phyloP scores from a whole-genome alignment of 2,797 vertebrate genomes.

The Leucoraja ocellata region DNA sequence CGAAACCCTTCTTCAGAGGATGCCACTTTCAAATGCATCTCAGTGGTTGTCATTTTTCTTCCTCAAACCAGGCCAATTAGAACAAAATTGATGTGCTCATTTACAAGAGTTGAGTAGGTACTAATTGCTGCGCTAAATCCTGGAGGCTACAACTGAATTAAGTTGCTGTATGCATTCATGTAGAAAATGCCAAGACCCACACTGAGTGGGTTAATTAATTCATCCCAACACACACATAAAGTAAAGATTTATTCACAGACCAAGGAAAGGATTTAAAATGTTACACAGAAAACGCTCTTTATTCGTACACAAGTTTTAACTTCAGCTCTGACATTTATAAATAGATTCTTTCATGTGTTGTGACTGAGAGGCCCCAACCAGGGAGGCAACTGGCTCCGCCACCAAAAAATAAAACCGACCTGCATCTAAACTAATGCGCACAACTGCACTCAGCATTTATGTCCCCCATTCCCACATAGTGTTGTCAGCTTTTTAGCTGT shows the following conservation, averaged over 20 bases:
- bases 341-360: slow-evolving; percentile 38
- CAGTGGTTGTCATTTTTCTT: neutral
- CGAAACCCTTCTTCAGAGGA: neutral
- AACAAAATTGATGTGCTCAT: neutral
- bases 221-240: slow-evolving; percentile 14
- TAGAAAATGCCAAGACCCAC: neutral
- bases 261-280: slow-evolving; percentile 14
- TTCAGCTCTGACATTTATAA: slow-evolving; percentile 35
- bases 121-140: neutral
- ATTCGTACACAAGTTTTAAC: slow-evolving; percentile 31
- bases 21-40: neutral
- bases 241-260: slow-evolving; percentile 37
- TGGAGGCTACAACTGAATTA: neutral
- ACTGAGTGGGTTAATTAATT: neutral
- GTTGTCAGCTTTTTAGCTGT: slow-evolving; percentile 28
- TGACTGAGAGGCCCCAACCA: slow-evolving; percentile 21
- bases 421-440: slow-evolving; percentile 34
- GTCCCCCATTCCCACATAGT: slow-evolving; percentile 33
- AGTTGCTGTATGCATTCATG: neutral
- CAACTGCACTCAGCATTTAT: slow-evolving; percentile 32
- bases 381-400: slow-evolving; percentile 32
- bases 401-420: slow-evolving; percentile 6
- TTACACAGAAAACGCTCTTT: slow-evolving; percentile 28
- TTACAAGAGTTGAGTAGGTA: neutral
- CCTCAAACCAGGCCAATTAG: neutral